phyloP scores from a whole-genome alignment of 2,113 vertebrate genomes.

The Arvicanthis niloticus region DNA sequence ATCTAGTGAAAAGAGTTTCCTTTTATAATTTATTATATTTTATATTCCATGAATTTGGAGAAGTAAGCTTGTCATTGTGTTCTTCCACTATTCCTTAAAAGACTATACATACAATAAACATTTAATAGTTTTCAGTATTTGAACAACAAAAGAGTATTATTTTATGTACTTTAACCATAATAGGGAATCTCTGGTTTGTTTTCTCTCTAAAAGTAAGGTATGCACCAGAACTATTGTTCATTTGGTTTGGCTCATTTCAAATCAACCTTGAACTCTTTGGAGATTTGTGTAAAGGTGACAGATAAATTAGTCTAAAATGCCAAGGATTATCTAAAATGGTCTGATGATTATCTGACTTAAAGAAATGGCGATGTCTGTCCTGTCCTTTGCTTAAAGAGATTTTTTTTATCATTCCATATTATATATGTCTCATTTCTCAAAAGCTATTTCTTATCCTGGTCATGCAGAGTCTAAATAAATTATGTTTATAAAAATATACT shows the following conservation, averaged over 20 bases:
- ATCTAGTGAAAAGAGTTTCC: background rate
- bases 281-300: background rate
- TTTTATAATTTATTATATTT: background rate
- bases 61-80: background rate
- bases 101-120: background rate
- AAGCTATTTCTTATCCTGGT: slow-evolving; percentile 37
- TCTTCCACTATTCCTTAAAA: background rate
- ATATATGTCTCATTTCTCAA: slow-evolving; percentile 52
- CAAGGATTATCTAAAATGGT: background rate
- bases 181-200: background rate
- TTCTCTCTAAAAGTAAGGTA: background rate
- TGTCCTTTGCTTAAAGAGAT: background rate
- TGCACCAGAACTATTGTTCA: background rate
- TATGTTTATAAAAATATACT: slow-evolving; percentile 49
- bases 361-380: background rate
- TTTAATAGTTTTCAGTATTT: background rate
- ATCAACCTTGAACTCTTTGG: slow-evolving; percentile 28
- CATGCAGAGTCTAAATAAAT: slow-evolving; percentile 50
- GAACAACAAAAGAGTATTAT: background rate
- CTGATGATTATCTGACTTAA: slow-evolving; percentile 24
- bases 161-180: background rate
- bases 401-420: background rate
- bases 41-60: background rate
- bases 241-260: background rate
- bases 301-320: background rate